Percentiles rank a stretch among this genome's conserved stretches.
phyloP scores from a whole-genome alignment of 2,888 invertebrate genomes.

The Leptopilina syphax region DNA sequence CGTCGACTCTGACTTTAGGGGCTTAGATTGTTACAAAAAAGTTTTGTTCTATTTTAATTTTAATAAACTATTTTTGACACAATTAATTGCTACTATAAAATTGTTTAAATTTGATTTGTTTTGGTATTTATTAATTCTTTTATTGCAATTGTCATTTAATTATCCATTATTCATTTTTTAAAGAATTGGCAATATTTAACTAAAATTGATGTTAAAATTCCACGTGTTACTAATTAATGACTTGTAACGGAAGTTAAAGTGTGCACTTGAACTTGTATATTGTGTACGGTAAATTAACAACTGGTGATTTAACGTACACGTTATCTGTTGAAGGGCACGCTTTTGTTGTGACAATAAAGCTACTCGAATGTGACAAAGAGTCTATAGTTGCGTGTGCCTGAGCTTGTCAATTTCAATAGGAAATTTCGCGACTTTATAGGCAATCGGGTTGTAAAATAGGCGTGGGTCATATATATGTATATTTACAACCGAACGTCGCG shows the following conservation, averaged over 20 bases:
- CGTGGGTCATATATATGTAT: conserved; percentile 20
- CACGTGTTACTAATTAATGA: background rate
- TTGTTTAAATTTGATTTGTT: too few relatives aligned
- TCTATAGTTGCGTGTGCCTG: background rate
- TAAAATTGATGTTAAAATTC: background rate
- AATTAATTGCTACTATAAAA: background rate
- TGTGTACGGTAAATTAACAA: conserved; percentile 17
- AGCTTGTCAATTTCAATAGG: conserved; percentile 15
- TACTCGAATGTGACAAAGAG: conserved; percentile 11
- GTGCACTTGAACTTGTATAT: conserved; percentile 30
- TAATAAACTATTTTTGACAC: too few relatives aligned
- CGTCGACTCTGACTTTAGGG: too few relatives aligned
- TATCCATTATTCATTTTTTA: background rate
- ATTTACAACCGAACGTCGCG: conserved; percentile 6
- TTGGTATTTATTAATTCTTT: too few relatives aligned
- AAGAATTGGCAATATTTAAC: background rate
- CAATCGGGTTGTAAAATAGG: conserved; percentile 21
- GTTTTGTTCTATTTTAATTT: too few relatives aligned
- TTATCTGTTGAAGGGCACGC: conserved; percentile 28
- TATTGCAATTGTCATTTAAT: too few relatives aligned
- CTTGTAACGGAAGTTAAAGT: conserved; percentile 23
- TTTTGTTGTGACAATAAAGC: conserved; percentile 27
- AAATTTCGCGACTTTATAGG: conserved; percentile 21
- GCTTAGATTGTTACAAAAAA: too few relatives aligned
- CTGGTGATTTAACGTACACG: conserved; percentile 24